phyloP scores from a whole-genome alignment of 1,140 invertebrate species.

The Eubasilissa regina region DNA sequence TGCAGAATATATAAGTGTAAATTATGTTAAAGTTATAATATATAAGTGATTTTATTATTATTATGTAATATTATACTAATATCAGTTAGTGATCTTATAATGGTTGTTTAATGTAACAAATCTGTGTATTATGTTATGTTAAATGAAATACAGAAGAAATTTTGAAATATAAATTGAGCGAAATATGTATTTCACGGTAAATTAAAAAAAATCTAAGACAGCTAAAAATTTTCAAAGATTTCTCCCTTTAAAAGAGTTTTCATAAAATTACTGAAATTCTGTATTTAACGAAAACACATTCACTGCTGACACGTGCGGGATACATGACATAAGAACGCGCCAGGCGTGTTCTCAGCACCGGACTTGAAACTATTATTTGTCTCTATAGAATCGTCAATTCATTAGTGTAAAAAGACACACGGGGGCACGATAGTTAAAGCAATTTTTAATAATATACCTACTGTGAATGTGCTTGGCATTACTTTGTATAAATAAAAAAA shows the following conservation, averaged over 20 bases:
- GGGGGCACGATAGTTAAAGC: slow-evolving; percentile 9
- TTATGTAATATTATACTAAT: slow-evolving; percentile 45
- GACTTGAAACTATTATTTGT: neutral
- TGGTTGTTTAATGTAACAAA: slow-evolving; percentile 5
- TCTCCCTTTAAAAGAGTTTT: too few species aligned
- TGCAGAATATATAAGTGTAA: slow-evolving; percentile 50
- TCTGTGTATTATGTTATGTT: slow-evolving; percentile 1
- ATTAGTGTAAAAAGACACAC: neutral
- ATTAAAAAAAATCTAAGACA: too few species aligned
- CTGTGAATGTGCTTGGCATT: slow-evolving; percentile 39
- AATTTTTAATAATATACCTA: slow-evolving; percentile 19
- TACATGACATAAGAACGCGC: too few species aligned
- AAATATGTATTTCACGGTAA: too few species aligned
- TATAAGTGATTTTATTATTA: slow-evolving; percentile 59
- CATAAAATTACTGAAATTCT: too few species aligned
- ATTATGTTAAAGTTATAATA: slow-evolving; percentile 59
- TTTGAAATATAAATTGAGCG: too few species aligned
- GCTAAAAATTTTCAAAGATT: too few species aligned
- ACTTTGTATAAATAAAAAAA: slow-evolving; percentile 16
- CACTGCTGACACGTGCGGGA: too few species aligned
- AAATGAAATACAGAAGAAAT: too few species aligned
- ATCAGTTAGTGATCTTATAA: slow-evolving; percentile 3
- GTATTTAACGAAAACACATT: too few species aligned
- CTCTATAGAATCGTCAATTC: slow-evolving; percentile 27
- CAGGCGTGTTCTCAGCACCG: too few species aligned